Conservation (phyloP, 2,888 invertebrate genomes). For the Fragum whitleyi region DNA sequence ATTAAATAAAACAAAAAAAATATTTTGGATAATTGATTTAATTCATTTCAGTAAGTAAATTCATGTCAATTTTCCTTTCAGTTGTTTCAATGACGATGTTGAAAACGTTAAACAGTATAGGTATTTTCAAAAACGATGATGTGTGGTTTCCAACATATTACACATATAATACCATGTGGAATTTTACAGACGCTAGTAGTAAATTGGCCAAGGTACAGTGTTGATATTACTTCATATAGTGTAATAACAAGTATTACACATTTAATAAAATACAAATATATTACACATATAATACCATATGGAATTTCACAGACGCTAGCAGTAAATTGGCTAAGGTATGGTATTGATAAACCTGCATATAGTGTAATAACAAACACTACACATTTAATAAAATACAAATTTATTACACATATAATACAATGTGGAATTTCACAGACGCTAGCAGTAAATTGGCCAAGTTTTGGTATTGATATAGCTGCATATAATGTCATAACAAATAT, state of each 20-base stretch:
- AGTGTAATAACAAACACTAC: too few species aligned
- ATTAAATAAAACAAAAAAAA: too few species aligned
- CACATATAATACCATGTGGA: slow-evolving; percentile 82
- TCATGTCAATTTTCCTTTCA: slow-evolving; percentile 46
- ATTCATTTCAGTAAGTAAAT: too few species aligned
- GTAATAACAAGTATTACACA: too few species aligned
- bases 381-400: slow-evolving; percentile 58
- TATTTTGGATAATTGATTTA: too few species aligned
- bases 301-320: slow-evolving; percentile 83
- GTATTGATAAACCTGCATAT: too few species aligned
- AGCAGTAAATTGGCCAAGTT: slow-evolving; percentile 79
- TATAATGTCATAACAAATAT: too few species aligned
- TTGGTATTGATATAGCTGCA: too few species aligned
- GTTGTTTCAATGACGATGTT: slow-evolving; percentile 79
- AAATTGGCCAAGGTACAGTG: slow-evolving; percentile 80
- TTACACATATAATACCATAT: slow-evolving; percentile 81
- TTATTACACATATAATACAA: slow-evolving; percentile 81
- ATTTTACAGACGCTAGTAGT: slow-evolving; percentile 80
- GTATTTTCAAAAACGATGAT: slow-evolving; percentile 83
- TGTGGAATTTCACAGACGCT: slow-evolving; percentile 83
- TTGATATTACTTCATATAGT: too few species aligned
- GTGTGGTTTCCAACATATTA: slow-evolving; percentile 84
- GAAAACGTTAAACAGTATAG: slow-evolving; percentile 79
- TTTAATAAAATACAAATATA: slow-evolving; percentile 70
- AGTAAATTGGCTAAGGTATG: slow-evolving; percentile 78